A percentile compares a stretch with the other conserved stretches of the same genome.
Evolutionary conservation across 2,113 vertebrate genomes (phyloP).

Genomic region (Ivindomyrus marchei): DNA sequence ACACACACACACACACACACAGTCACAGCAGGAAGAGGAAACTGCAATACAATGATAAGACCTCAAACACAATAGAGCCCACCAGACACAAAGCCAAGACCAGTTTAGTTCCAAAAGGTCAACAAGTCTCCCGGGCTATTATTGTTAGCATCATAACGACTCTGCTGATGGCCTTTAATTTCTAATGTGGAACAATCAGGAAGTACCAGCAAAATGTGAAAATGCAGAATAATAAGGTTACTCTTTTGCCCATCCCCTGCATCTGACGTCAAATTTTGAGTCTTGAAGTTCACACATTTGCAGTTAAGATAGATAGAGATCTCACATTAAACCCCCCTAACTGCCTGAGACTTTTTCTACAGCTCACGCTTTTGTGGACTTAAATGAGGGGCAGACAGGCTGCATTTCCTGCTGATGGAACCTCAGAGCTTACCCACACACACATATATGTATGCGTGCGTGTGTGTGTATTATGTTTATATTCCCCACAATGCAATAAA

Average conservation of each 20-base stretch:
- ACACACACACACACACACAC: too few species aligned
- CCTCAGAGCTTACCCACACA: neutral
- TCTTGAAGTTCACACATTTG: slow-evolving; percentile 14
- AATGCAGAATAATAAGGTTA: slow-evolving; percentile 46
- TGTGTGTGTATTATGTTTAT: too few species aligned
- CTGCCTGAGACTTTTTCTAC: neutral
- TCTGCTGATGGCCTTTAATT: slow-evolving; percentile 62
- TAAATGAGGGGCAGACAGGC: neutral
- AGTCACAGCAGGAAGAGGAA: slow-evolving; percentile 54
- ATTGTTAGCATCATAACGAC: slow-evolving; percentile 59
- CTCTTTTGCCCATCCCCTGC: slow-evolving; percentile 40
- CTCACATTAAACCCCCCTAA: neutral
- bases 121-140: slow-evolving; percentile 49
- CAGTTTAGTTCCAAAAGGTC: slow-evolving; percentile 68
- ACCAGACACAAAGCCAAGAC: slow-evolving; percentile 60
- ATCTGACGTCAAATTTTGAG: slow-evolving; percentile 51
- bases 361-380: neutral
- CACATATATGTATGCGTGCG: too few species aligned
- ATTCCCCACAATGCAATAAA: too few species aligned
- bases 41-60: slow-evolving; percentile 69
- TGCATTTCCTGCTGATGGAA: neutral
- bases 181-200: slow-evolving; percentile 56
- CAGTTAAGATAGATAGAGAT: neutral
- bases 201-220: slow-evolving; percentile 63
- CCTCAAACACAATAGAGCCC: slow-evolving; percentile 63